Conservation (phyloP, 2,797 vertebrate species). For the Acanthis flammea region DNA sequence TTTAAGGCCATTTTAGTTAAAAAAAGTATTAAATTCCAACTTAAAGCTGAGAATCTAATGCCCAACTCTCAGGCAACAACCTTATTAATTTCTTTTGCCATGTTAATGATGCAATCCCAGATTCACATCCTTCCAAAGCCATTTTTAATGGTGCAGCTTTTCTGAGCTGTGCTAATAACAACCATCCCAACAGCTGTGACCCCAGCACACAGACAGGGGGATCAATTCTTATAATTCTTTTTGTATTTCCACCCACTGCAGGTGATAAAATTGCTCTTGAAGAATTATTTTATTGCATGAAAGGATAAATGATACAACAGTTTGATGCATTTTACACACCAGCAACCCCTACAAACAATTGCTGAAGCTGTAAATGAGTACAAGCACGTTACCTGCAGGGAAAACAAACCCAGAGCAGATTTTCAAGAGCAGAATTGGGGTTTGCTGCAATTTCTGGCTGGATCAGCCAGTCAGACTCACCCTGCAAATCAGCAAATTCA, state of each 20-base stretch:
- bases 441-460: constrained; percentile 13
- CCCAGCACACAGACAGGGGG: neutral
- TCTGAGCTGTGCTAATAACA: neutral
- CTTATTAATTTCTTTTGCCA: neutral
- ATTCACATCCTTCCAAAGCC: neutral
- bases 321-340: neutral
- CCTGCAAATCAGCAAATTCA: neutral
- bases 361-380: neutral
- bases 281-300: neutral
- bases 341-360: neutral
- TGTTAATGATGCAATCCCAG: neutral
- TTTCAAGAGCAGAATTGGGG: neutral
- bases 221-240: neutral
- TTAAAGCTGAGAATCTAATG: neutral
- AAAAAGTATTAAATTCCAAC: neutral
- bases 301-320: neutral
- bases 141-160: neutral
- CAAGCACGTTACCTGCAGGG: neutral
- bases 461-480: neutral
- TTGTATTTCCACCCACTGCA: neutral
- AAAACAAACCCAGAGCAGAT: neutral
- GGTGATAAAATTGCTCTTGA: neutral
- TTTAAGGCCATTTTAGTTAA: neutral
- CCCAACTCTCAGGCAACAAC: neutral
- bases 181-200: neutral